Evolutionary conservation across 2,113 vertebrate genomes (phyloP), one percentile per base, ranked within the genome.

Genomic region (Parus major): DNA sequence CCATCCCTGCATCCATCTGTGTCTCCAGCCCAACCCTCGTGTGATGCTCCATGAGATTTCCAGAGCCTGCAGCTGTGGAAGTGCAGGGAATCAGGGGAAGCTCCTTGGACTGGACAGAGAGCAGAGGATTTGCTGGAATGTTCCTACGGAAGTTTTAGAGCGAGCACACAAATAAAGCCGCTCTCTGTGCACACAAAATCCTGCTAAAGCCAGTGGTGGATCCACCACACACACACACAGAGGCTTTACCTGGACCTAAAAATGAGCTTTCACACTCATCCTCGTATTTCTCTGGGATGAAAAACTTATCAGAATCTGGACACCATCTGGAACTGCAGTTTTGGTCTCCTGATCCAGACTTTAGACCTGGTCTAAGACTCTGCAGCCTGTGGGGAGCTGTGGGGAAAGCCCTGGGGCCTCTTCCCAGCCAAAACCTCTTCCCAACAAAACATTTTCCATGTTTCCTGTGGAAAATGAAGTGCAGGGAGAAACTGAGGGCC

Each of bases 201-300:
- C 56, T 47, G 22, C 25, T 42, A 5, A 60, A 44, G 52, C 12
- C 35, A 22, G n/a, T 5, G 63, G 7, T n/a, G 21, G 28, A 49
- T 39, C n/a, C 52, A 68, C 10, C 63, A 33, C 63, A 22, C 18
- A 10, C n/a, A n/a, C 66, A 47, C 59, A 36, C 56, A 49, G 19
- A 59, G 56, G 73, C 21, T 60, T 31, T 42, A 39, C 0, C 1
- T 12, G 44, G 25, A 55, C n/a, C 17, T 47, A 9, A 49, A 79
- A 82, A 46, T 23, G 29, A 66, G 15, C 19, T 81, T 41, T 66
- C 24, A 27, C 27, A 25, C 19, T 39, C 15, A 10, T 11, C 39
- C 60, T 59, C 10, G 0, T 15, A 6, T 20, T 78, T 55, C 14
- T 61, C 18, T 0, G 2, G 50, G 3, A 25, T 12, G 22, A 47